Conservation (phyloP, 2,113 vertebrate species). For the Calcarius ornatus region DNA sequence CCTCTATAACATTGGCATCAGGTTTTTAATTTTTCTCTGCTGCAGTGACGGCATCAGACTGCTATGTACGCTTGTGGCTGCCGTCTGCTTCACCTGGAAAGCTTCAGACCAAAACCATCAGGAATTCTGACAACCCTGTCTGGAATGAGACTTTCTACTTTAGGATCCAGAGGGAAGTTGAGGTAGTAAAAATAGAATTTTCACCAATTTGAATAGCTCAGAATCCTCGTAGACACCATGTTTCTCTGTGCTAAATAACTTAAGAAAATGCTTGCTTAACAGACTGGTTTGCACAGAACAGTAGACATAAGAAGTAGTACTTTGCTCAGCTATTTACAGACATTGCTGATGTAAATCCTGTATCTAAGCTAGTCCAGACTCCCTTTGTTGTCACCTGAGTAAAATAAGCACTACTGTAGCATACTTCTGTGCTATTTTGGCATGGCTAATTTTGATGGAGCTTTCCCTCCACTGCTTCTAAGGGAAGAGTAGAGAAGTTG, state of each 20-base stretch:
- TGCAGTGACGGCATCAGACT: conserved; percentile 77
- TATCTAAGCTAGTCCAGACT: neutral
- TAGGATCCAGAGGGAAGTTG: conserved; percentile 77
- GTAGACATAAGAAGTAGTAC: neutral
- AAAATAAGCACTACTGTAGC: neutral
- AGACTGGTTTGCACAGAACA: neutral
- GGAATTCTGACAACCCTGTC: conserved; percentile 73
- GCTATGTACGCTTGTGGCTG: conserved; percentile 81
- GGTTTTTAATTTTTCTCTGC: conserved; percentile 17
- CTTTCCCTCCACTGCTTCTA: neutral
- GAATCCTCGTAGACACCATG: neutral
- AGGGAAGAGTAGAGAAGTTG: neutral
- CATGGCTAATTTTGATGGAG: neutral
- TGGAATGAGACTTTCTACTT: conserved; percentile 88
- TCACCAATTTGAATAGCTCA: neutral
- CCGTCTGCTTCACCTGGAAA: conserved; percentile 75
- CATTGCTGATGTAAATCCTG: neutral
- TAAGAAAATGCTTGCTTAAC: neutral
- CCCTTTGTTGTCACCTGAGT: neutral
- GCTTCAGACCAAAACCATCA: conserved; percentile 74
- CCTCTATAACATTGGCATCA: neutral
- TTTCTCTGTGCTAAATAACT: neutral
- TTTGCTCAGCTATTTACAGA: neutral
- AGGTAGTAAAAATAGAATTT: conserved; percentile 68
- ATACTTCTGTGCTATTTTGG: neutral